Percentiles rank a stretch among this genome's conserved stretches.
Conservation (phyloP, 2,797 vertebrate genomes). For the Anolis apletophallus region DNA sequence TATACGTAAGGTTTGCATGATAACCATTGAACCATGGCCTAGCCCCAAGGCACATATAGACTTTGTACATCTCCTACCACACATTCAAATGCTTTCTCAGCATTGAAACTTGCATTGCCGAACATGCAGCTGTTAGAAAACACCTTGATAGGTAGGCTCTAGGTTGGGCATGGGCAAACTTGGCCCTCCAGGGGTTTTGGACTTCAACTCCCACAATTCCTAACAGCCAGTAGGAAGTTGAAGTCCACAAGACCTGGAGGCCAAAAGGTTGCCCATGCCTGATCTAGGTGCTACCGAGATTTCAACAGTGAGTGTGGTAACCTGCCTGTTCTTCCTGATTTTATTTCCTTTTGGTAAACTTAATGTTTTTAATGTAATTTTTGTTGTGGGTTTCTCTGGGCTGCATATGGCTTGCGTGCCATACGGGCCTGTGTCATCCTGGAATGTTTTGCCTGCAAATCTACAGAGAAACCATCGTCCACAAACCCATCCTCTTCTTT, state of each 20-base stretch:
- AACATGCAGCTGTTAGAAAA: not conserved
- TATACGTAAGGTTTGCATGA: not conserved
- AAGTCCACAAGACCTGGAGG: too few species aligned
- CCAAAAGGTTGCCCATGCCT: too few species aligned
- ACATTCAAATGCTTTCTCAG: not conserved
- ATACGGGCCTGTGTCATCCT: too few species aligned
- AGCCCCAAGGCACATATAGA: constrained; percentile 19
- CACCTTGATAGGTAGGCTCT: too few species aligned
- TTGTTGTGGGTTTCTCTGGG: not conserved
- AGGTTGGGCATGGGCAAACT: not conserved
- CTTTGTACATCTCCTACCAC: not conserved
- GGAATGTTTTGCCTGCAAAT: not conserved
- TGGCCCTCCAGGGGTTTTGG: too few species aligned
- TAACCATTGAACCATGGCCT: constrained; percentile 12
- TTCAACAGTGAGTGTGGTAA: not conserved
- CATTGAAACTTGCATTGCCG: not conserved
- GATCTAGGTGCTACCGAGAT: not conserved
- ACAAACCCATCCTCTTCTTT: not conserved
- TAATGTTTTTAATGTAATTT: too few species aligned
- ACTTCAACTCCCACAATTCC: too few species aligned
- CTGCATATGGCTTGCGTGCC: not conserved
- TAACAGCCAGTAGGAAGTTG: too few species aligned
- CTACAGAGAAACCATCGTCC: not conserved
- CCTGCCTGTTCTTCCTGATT: not conserved
- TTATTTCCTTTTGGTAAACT: not conserved